Base-by-base conservation (phyloP, 2,113 vertebrate genomes). In the Dinomys branickii region DNA sequence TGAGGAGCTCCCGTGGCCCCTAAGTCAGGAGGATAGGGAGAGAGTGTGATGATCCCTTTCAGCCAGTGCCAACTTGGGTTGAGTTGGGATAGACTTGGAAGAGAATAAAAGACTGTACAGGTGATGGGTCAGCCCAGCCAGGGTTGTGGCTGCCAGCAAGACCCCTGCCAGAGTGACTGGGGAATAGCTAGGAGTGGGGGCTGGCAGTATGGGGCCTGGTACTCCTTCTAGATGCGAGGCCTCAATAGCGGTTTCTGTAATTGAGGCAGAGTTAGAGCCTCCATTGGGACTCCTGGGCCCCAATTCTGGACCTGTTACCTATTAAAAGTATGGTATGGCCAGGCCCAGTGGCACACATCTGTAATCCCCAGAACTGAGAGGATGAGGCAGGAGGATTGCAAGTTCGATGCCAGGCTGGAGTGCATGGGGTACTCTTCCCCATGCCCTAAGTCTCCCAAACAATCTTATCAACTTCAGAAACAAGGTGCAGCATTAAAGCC, bases 171-270 rank as follows among this genome's bases (percentile, higher is more conserved):
- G 20, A 75, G n/a, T 50, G 87, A 91, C 9, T 63, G 33, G 35
- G 71, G 63, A 80, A 75, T 13, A 75, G 41, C 65, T 8, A 83
- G 85, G 85, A 80, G 88, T 52, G 14, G 84, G 38, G 44, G 1
- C 9, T 26, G 3, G 17, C 0, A 1, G n/a, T 13, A 2, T 50
- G 2, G 28, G 4, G 50, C 19, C 33, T 14, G 47, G 65, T 54
- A 2, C 75, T 24, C 50, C 80, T 69, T 94, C 35, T 4, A 0
- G 69, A 65, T 56, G 30, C 2, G 7, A 88, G 85, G 71, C 58
- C 78, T 88, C 85, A 85, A 33, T 91, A 90, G 88, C 77, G 59
- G 33, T 88, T 58, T 85, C 19, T n/a, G 54, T 58, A 75, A 28
- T 44, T 75, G 22, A 44, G 41, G 11, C 41, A 75, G 71, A 75